phyloP scores from a whole-genome alignment of 2,797 vertebrate genomes.

The Eupleurogrammus muticus region DNA sequence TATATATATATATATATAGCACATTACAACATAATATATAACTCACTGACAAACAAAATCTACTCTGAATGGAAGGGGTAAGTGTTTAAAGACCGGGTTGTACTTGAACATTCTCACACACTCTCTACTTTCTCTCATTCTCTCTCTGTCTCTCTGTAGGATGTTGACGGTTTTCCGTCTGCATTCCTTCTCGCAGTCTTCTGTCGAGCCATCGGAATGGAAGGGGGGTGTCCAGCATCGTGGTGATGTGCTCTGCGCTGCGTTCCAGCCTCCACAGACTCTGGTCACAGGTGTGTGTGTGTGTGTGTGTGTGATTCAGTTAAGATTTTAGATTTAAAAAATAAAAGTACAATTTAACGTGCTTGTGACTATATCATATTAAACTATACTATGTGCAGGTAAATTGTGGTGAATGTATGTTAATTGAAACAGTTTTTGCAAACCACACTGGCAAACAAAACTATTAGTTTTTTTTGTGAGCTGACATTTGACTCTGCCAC shows the following conservation, averaged over 20 bases:
- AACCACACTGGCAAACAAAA: not conserved
- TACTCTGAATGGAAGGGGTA: not conserved
- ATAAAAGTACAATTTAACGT: slow-evolving; percentile 9
- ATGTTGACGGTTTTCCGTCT: slow-evolving; percentile 83
- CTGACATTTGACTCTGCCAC: slow-evolving; percentile 33
- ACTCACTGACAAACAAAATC: not conserved
- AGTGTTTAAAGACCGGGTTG: slow-evolving; percentile 15
- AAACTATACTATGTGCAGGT: not conserved
- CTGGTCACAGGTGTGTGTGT: slow-evolving; percentile 80
- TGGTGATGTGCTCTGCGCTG: slow-evolving; percentile 73
- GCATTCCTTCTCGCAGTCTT: slow-evolving; percentile 63
- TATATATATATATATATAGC: too few relatives aligned
- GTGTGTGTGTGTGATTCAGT: slow-evolving; percentile 14
- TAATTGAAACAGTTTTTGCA: slow-evolving; percentile 9
- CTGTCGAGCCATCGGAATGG: slow-evolving; percentile 83
- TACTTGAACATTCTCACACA: not conserved
- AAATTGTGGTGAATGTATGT: not conserved
- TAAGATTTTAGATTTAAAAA: slow-evolving; percentile 12
- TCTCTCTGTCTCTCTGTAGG: slow-evolving; percentile 62
- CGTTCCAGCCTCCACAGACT: slow-evolving; percentile 81
- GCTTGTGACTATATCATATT: not conserved
- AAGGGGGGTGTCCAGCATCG: slow-evolving; percentile 75
- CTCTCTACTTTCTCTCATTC: not conserved
- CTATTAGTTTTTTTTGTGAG: slow-evolving; percentile 2
- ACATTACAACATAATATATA: too few relatives aligned